A percentile compares a stretch with the other conserved stretches of the same genome.
These are phyloP conservation scores for Timandra comae DNA, from an alignment of 2,888 invertebrate genomes.

Conservation along the genomic window DNA sequence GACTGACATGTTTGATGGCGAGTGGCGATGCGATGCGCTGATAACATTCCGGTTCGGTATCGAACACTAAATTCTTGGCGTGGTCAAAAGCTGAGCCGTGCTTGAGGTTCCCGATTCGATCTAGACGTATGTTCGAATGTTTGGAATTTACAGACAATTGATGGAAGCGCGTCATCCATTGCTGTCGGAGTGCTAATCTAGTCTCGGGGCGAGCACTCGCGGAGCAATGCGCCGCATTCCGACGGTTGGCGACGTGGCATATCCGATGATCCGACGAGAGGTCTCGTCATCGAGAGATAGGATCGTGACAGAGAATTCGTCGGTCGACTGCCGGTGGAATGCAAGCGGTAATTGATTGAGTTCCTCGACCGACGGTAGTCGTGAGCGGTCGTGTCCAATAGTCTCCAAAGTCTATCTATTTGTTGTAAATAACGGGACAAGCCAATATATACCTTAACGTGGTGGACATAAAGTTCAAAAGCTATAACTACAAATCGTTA, in stretches of 20 bases:
- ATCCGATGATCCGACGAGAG: constrained; percentile 53
- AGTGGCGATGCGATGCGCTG: constrained; percentile 61
- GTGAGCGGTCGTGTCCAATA: too few species aligned
- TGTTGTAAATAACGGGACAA: too few species aligned
- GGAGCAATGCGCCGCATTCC: constrained; percentile 57
- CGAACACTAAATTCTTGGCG: constrained; percentile 68
- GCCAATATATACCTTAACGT: too few species aligned
- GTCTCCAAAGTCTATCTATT: too few species aligned
- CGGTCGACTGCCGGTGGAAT: constrained; percentile 64
- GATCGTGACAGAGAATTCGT: constrained; percentile 72
- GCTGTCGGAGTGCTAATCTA: constrained; percentile 53
- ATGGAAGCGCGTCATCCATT: constrained; percentile 61
- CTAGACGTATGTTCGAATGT: constrained; percentile 57
- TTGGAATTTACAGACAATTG: constrained; percentile 62
- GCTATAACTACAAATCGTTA: too few species aligned
- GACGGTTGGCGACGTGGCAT: constrained; percentile 35
- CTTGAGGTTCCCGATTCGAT: constrained; percentile 51
- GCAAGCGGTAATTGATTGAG: constrained; percentile 71
- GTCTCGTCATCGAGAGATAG: constrained; percentile 59
- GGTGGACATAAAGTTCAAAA: too few species aligned
- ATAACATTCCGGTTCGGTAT: constrained; percentile 70
- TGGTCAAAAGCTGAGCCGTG: constrained; percentile 50
- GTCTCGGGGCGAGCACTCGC: constrained; percentile 24
- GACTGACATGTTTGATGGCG: constrained; percentile 54
- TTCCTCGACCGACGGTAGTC: too few species aligned